Conservation (phyloP, 2,888 invertebrate genomes). For the Lasius fuliginosus region DNA sequence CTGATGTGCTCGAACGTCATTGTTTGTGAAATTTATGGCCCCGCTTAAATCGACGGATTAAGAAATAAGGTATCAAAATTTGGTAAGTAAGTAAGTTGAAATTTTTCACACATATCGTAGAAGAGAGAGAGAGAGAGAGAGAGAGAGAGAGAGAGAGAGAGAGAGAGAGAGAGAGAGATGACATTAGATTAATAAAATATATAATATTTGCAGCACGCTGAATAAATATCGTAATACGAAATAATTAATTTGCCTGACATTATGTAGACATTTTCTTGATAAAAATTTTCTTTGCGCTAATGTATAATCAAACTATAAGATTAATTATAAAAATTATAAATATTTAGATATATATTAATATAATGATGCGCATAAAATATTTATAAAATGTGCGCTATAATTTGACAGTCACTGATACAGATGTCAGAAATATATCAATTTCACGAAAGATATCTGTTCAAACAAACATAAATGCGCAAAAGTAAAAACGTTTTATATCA, state of each 20-base stretch:
- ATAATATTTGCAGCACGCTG: not conserved
- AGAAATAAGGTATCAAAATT: not conserved
- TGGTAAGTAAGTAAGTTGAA: not conserved
- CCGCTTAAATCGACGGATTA: not conserved
- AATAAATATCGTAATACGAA: not conserved
- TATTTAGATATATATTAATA: not conserved
- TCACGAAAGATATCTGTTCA: conserved; percentile 1
- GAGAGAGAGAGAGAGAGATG: not conserved
- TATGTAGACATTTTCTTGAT: not conserved
- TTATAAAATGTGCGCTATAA: not conserved
- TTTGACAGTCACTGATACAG: conserved; percentile 27
- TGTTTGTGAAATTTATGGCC: not conserved
- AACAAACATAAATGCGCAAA: conserved; percentile 16
- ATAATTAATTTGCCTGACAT: conserved; percentile 1
- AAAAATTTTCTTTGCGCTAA: not conserved
- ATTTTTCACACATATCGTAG: not conserved
- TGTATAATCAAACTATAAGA: not conserved
- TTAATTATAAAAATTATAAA: not conserved
- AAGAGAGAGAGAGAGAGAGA: not conserved
- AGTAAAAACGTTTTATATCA: not conserved
- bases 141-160: not conserved
- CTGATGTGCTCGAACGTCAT: not conserved
- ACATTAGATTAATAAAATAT: not conserved
- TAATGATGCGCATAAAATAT: not conserved
- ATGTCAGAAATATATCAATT: conserved; percentile 3